Conservation (phyloP, 1,140 invertebrate species). For the Ericerus pela region DNA sequence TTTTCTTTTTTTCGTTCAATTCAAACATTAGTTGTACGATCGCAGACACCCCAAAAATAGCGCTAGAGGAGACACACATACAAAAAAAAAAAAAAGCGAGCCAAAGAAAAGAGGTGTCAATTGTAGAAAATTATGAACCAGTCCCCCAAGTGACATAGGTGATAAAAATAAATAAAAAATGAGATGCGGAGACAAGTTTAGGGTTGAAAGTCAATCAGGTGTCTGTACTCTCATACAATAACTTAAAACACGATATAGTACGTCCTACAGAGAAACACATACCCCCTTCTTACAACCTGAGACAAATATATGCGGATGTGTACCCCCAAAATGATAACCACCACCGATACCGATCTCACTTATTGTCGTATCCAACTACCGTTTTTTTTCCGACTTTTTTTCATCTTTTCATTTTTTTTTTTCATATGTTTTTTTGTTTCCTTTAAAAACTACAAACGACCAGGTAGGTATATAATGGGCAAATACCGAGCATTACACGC, state of each 20-base stretch:
- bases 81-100: slow-evolving; percentile 3
- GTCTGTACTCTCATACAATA: slow-evolving; percentile 8
- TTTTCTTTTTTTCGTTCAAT: too few species aligned
- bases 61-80: not conserved
- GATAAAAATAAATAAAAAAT: slow-evolving; percentile 12
- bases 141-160: not conserved
- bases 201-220: slow-evolving; percentile 9
- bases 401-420: not conserved
- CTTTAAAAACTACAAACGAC: not conserved
- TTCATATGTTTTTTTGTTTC: not conserved
- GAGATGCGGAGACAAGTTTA: not conserved
- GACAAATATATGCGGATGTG: not conserved
- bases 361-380: slow-evolving; percentile 6
- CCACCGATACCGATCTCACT: not conserved
- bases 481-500: not conserved
- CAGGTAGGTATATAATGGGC: not conserved
- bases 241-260: not conserved
- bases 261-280: not conserved
- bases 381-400: not conserved
- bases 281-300: not conserved
- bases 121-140: slow-evolving; percentile 9
- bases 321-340: not conserved
- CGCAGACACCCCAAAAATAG: too few species aligned
- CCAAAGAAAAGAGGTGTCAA: not conserved
- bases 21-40: too few species aligned